These are phyloP conservation scores for Tenrec ecaudatus DNA, from an alignment of 2,113 vertebrate genomes.

Conservation along the genomic window DNA sequence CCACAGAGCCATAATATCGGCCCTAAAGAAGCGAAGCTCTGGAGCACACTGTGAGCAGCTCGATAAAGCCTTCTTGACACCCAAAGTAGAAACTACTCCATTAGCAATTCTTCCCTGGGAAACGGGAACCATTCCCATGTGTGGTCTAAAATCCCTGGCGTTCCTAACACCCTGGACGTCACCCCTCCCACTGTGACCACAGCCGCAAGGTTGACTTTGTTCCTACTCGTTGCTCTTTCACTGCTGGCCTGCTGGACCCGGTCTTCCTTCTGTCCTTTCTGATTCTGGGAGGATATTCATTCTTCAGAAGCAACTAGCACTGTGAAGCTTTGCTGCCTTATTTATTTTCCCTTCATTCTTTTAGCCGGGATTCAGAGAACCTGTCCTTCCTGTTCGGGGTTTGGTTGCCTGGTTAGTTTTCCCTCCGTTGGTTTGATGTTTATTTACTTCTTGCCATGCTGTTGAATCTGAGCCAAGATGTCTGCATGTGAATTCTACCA, in stretches of 20 bases:
- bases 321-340: neutral
- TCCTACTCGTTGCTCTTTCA: neutral
- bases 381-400: neutral
- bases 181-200: neutral
- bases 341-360: neutral
- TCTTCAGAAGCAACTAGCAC: neutral
- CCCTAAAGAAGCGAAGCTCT: neutral
- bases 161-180: neutral
- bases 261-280: neutral
- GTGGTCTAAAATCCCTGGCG: neutral
- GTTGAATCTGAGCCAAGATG: conserved; percentile 29
- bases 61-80: neutral
- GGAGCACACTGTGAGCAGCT: neutral
- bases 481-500: conserved; percentile 31
- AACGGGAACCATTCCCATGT: neutral
- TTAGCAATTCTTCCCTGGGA: neutral
- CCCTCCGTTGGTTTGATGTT: conserved; percentile 34
- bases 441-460: neutral
- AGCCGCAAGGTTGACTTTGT: neutral
- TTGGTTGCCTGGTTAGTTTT: conserved; percentile 47
- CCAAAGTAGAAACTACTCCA: neutral
- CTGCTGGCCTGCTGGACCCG: neutral
- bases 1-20: neutral
- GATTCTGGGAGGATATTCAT: conserved; percentile 27
- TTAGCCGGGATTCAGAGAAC: neutral